Base-by-base conservation (phyloP, 2,113 vertebrate genomes). In the Tauraco erythrolophus region DNA sequence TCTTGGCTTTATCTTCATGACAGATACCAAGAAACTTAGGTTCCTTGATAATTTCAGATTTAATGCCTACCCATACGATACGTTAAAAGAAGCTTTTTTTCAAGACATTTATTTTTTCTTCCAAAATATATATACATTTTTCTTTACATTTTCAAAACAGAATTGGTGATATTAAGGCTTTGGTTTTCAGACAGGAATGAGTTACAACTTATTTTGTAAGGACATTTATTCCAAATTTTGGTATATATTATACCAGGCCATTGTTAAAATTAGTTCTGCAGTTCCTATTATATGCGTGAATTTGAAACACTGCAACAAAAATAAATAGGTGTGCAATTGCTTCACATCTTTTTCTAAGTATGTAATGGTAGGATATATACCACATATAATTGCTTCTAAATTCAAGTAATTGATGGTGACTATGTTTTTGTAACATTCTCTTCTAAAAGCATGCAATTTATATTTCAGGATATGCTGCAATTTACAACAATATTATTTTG, bases 11-110 rank as follows among this genome's bases (percentile, higher is more conserved):
- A 6, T 88, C 72, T 97, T 97, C 56, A 78, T 95, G 95, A 89
- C 81, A 95, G 41, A 75, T 81, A 95, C 56, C 81, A 95, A 95
- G 93, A 94, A 97, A 84, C 89, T 92, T 96, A 91, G 56, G 71
- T 92, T 96, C 76, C 39, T 82, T 91, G 65, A 48, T 95, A 87
- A 89, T 95, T 88, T 95, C 48, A 19, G 79, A 75, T 82, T 96
- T 86, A 39, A 66, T 89, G 88, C 77, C 64, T 94, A 74, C 51
- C 62, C 66, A 46, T 84, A 70, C 43, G 92, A 33, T 78, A 65
- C 91, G 68, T 80, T 95, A 94, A 79, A 87, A 85, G 74, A 89
- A 89, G 62, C 61, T 70, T 70, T 89, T 70, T 84, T 77, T 21
- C 22, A 61, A 80, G 19, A 51, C 6, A 28, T 69, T 79, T 56